Conservation (phyloP, 1,140 invertebrate species). For the Coboldia fuscipes region DNA sequence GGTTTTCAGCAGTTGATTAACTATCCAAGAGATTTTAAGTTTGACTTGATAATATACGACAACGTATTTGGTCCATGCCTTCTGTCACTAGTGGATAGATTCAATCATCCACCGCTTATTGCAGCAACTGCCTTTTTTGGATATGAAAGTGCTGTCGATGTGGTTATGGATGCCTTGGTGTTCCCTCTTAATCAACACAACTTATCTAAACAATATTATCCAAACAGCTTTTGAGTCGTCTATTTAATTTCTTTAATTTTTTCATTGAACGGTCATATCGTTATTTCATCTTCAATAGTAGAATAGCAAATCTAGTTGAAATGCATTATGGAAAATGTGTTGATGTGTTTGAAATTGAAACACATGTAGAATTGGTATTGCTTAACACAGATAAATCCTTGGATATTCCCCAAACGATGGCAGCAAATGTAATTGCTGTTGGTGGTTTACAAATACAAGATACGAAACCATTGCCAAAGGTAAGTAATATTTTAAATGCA, state of each 20-base stretch:
- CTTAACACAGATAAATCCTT: constrained; percentile 16
- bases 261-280: too few species aligned
- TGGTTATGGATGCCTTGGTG: too few species aligned
- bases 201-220: too few species aligned
- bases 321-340: background rate
- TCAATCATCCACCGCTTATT: constrained; percentile 1
- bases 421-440: constrained; percentile 23
- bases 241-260: too few species aligned
- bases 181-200: too few species aligned
- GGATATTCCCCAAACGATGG: constrained; percentile 12
- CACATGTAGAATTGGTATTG: constrained; percentile 9
- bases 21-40: constrained; percentile 6
- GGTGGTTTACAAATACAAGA: constrained; percentile 23
- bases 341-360: background rate
- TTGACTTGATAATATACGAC: background rate
- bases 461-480: constrained; percentile 7
- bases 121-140: background rate
- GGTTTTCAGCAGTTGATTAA: background rate
- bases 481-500: constrained; percentile 2
- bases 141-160: too few species aligned
- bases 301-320: too few species aligned
- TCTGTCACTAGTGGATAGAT: background rate
- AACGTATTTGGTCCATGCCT: background rate
- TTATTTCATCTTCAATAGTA: too few species aligned
- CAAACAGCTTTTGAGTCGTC: too few species aligned